A percentile compares a stretch with the other conserved stretches of the same genome.
These are phyloP conservation scores for Drosophila murphyi DNA, from an alignment of 1,140 invertebrate genomes.

Conservation along the genomic window DNA sequence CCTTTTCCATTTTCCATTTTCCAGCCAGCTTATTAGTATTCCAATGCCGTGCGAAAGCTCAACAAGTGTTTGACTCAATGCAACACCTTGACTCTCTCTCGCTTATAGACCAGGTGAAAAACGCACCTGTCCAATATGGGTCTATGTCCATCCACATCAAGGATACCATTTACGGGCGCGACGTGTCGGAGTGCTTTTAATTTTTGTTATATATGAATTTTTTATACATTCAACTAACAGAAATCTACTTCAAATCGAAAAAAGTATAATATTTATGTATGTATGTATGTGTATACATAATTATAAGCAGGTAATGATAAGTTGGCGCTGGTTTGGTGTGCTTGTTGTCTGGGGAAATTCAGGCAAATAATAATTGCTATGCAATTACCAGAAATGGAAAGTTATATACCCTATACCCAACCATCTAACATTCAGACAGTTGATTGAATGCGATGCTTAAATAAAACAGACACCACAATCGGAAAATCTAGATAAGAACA, in stretches of 20 bases:
- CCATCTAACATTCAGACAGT: not conserved
- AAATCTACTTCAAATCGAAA: constrained; percentile 3
- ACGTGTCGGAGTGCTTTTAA: constrained; percentile 37
- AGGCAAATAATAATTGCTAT: constrained; percentile 38
- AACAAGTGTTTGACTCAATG: constrained; percentile 32
- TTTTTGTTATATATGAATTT: constrained; percentile 62
- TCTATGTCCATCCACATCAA: not conserved
- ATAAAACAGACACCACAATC: no score
- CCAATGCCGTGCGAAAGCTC: constrained; percentile 1
- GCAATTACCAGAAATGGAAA: constrained; percentile 31
- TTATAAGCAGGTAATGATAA: no score
- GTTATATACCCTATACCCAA: not conserved
- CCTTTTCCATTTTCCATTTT: not conserved
- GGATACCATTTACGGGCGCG: constrained; percentile 2
- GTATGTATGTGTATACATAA: not conserved
- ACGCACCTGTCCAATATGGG: constrained; percentile 27
- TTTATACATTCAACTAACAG: constrained; percentile 46
- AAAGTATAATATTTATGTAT: not conserved
- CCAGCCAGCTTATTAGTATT: not conserved
- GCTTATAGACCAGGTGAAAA: not conserved
- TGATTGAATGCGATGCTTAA: not conserved
- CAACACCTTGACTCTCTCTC: not conserved
- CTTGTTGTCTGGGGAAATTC: not conserved
- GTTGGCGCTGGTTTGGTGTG: no score
- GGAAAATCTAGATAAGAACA: no score